Percentiles rank a stretch among this genome's conserved stretches.
Evolutionary conservation across 1,140 invertebrate species (phyloP).

Genomic region (Sarcophaga peregrina): DNA sequence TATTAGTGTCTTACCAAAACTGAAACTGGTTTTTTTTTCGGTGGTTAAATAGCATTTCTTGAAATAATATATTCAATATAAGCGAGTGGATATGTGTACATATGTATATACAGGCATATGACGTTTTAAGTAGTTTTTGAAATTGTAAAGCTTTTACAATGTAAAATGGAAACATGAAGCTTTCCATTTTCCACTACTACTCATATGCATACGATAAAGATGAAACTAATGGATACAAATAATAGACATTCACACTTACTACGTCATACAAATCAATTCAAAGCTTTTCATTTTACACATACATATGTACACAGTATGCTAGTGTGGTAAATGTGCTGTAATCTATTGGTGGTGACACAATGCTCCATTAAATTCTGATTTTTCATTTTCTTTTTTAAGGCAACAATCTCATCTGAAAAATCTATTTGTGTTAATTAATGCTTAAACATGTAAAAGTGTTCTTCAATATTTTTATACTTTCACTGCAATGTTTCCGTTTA

Average conservation of each 20-base stretch:
- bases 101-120: not conserved
- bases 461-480: constrained; percentile 21
- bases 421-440: constrained; percentile 40
- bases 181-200: too few relatives aligned
- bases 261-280: not conserved
- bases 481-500: constrained; percentile 1
- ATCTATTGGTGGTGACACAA: not conserved
- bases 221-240: not conserved
- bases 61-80: too few relatives aligned
- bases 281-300: not conserved
- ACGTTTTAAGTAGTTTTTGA: not conserved
- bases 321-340: too few relatives aligned
- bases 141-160: too few relatives aligned
- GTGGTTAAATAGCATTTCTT: too few relatives aligned
- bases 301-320: not conserved
- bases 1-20: not conserved
- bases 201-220: not conserved
- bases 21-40: not conserved
- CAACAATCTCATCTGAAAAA: not conserved
- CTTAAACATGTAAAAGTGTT: constrained; percentile 38
- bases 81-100: not conserved
- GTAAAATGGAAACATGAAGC: too few relatives aligned
- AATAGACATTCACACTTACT: not conserved
- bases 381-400: not conserved
- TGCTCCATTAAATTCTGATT: not conserved